These are phyloP conservation scores for Plumapathes pennacea DNA, from an alignment of 92 coral and sea anemone genomes.

Conservation along the genomic window DNA sequence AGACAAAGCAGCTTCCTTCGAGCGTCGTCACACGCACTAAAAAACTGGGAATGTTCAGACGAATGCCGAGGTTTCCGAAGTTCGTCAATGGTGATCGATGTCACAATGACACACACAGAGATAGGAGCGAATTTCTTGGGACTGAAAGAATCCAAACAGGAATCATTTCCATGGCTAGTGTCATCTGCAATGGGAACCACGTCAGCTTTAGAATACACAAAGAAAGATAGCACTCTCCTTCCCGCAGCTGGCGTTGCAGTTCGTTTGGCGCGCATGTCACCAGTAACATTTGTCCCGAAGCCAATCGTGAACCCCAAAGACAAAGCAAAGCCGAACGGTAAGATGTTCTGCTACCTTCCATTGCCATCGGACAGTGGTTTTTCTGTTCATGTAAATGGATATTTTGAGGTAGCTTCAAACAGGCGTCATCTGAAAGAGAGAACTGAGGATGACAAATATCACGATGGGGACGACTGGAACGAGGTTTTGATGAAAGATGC, in stretches of 20 bases:
- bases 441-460: constrained; percentile 71
- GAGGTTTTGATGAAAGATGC: constrained; percentile 49
- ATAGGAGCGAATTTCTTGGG: constrained; percentile 25
- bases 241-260: constrained; percentile 91
- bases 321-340: constrained; percentile 10
- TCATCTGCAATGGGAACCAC: constrained; percentile 72
- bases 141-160: neutral
- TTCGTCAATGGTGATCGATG: constrained; percentile 39
- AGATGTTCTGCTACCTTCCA: constrained; percentile 82
- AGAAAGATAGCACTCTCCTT: constrained; percentile 39
- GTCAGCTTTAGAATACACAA: constrained; percentile 35
- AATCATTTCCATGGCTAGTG: constrained; percentile 57
- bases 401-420: constrained; percentile 71
- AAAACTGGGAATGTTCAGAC: neutral
- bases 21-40: constrained; percentile 26
- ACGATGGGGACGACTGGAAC: constrained; percentile 64
- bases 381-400: constrained; percentile 75
- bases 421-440: constrained; percentile 66
- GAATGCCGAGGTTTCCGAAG: constrained; percentile 3
- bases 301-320: constrained; percentile 25
- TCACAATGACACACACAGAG: constrained; percentile 23
- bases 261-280: neutral
- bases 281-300: constrained; percentile 8
- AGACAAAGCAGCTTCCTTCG: constrained; percentile 57
- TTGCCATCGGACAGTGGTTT: constrained; percentile 80